Base-by-base conservation (phyloP, 2,888 invertebrate genomes). In the Hemistola chrysoprasaria region DNA sequence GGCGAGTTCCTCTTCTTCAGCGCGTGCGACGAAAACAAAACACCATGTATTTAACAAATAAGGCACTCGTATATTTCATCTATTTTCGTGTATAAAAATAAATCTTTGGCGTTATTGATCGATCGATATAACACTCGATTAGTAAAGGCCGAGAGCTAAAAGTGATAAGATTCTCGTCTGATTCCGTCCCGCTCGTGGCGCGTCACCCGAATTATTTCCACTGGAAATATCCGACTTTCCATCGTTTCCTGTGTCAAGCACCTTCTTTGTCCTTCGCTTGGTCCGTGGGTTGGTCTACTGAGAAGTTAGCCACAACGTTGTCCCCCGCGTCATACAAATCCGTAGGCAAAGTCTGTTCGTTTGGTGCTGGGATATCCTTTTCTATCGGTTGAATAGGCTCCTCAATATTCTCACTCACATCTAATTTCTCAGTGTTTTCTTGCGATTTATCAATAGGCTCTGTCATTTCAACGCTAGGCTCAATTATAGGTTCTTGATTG, bases 1-100 rank as follows among this genome's bases (percentile, higher is more conserved):
- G 93, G 91, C 93, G 90, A 72, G 92, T 91, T 91, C 91, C 92
- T 83, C 85, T 73, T 68, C 73, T 47, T 62, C 59, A 50, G 40
- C 44, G 41, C 38, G 34, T 23, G 68, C 74, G 77, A 49, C 68
- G 70, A 79, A 86, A 70, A 81, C 81, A 86, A 86, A 86, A 85
- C 83, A 82, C 82, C 78, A 75, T 53, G 63, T 55, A 77, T 69
- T 72, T 74, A 80, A 85, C 86, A 86, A 87, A 83, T 85, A 88
- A 87, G 87, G 88, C 88, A 87, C 87, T 85, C 81, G 79, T 87
- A 86, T 87, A 87, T 87, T 87, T 83, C 71, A 82, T 56, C 56
- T 62, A 10, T 26, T 22, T 63, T 65, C n/a, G 68, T 78, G 75
- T 82, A 78, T 78, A 71, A 74, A 78, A 65, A 73, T 70, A 74